A percentile compares a stretch with the other conserved stretches of the same genome.
Conservation (phyloP, 2,888 invertebrate genomes). For the Volucella bombylans region DNA sequence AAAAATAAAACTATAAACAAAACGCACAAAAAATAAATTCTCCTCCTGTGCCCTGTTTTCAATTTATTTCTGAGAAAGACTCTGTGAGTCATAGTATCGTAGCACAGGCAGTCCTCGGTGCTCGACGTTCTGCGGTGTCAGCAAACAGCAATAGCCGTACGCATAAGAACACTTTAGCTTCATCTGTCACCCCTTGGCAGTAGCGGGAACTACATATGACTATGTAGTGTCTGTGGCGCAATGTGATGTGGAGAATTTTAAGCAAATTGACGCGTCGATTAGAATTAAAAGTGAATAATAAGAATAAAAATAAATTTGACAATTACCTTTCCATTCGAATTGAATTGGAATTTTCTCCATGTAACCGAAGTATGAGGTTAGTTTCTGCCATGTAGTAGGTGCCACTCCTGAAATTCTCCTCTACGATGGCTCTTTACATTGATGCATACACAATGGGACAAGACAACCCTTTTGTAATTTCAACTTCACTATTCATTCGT, state of each 20-base stretch:
- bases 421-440: background rate
- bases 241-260: conserved; percentile 58
- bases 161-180: background rate
- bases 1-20: conserved; percentile 43
- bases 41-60: conserved; percentile 33
- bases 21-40: conserved; percentile 9
- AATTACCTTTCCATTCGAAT: conserved; percentile 22
- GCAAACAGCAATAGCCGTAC: background rate
- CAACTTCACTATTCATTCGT: background rate
- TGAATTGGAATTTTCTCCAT: conserved; percentile 25
- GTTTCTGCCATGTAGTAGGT: background rate
- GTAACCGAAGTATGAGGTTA: conserved; percentile 22
- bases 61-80: conserved; percentile 60
- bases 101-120: conserved; percentile 1
- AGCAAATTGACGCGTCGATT: conserved; percentile 62
- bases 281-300: conserved; percentile 37
- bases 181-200: conserved; percentile 4
- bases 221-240: background rate
- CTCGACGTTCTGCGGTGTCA: background rate
- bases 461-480: conserved; percentile 20
- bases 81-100: conserved; percentile 40
- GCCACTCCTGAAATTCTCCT: conserved; percentile 19
- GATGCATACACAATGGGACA: background rate
- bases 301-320: conserved; percentile 24
- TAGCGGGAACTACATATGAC: too few species aligned